Conservation (phyloP, 2,797 vertebrate species). For the Loris lydekkerianus region DNA sequence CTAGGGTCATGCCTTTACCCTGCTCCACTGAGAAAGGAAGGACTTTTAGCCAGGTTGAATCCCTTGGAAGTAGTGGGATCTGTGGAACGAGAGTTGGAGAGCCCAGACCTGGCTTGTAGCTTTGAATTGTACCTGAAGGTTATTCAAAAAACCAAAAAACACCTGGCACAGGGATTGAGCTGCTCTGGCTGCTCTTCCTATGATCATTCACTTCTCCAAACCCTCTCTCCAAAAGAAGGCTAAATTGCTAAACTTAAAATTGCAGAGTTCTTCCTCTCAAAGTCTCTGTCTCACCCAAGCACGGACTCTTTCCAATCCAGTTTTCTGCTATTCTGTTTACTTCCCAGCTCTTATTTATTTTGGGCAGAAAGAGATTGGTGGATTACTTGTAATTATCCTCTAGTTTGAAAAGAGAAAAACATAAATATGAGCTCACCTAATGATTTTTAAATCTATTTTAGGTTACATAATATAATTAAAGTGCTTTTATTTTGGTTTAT, state of each 20-base stretch:
- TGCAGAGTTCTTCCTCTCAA: neutral
- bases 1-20: too few relatives aligned
- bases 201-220: neutral
- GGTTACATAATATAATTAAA: too few relatives aligned
- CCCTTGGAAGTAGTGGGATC: neutral
- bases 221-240: neutral
- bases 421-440: too few relatives aligned
- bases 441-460: too few relatives aligned
- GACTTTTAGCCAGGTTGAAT: neutral
- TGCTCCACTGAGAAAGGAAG: neutral
- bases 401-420: too few relatives aligned
- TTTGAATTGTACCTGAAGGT: neutral
- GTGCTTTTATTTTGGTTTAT: too few relatives aligned
- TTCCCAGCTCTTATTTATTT: too few relatives aligned
- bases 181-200: fast-evolving
- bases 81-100: neutral
- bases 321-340: too few relatives aligned
- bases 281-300: constrained; percentile 38
- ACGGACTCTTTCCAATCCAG: too few relatives aligned
- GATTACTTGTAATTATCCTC: too few relatives aligned
- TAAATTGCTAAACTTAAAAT: neutral
- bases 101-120: neutral
- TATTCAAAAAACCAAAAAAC: neutral
- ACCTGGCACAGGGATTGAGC: neutral
- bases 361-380: too few relatives aligned